phyloP scores from a whole-genome alignment of 2,113 vertebrate genomes.

The Trematomus loennbergii region DNA sequence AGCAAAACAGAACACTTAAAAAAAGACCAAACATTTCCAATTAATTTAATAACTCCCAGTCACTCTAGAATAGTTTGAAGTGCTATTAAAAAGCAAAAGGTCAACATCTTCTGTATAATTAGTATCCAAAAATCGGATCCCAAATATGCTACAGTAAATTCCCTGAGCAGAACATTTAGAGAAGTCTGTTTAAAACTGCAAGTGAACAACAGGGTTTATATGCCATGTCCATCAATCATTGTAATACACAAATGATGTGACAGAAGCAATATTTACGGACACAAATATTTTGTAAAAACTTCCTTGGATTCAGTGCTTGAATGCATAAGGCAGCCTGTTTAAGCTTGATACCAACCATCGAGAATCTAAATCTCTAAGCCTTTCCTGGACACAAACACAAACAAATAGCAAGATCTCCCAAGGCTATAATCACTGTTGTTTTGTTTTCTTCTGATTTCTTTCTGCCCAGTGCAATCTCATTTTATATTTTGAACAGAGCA shows the following conservation, averaged over 20 bases:
- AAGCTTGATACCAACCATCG: conserved; percentile 46
- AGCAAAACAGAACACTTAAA: background rate
- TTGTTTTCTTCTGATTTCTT: conserved; percentile 22
- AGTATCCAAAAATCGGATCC: background rate
- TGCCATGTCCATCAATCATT: conserved; percentile 20
- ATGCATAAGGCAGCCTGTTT: conserved; percentile 48
- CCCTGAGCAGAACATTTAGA: background rate
- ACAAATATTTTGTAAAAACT: conserved; percentile 12
- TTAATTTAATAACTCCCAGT: background rate
- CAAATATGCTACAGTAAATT: conserved; percentile 14
- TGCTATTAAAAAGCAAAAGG: background rate
- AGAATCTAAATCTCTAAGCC: conserved; percentile 52
- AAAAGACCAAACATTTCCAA: background rate
- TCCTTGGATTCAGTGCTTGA: conserved; percentile 21
- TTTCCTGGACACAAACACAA: conserved; percentile 32
- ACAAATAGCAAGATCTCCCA: conserved; percentile 31
- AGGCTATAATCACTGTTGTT: conserved; percentile 62
- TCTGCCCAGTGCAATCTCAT: conserved; percentile 53
- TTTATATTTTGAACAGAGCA: conserved; percentile 62
- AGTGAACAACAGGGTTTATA: conserved; percentile 12
- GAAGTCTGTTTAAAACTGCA: conserved; percentile 11
- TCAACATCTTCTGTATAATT: conserved; percentile 7
- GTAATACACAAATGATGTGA: conserved; percentile 15
- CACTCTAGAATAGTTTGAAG: background rate
- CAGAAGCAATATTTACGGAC: conserved; percentile 22